phyloP scores from a whole-genome alignment of 2,113 vertebrate species.

The Pithys albifrons region DNA sequence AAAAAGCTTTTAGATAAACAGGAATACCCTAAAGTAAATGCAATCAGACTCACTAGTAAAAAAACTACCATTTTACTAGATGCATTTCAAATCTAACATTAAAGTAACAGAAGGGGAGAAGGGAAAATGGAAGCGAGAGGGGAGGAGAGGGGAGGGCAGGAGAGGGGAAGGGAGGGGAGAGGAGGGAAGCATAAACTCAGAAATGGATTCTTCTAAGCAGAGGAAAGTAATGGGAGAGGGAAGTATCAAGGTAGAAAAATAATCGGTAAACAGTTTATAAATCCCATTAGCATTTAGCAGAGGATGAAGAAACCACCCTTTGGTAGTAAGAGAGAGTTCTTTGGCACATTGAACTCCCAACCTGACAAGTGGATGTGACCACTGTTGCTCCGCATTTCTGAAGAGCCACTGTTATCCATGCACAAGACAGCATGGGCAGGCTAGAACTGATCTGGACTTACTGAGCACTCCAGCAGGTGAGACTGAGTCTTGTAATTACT shows the following conservation, averaged over 20 bases:
- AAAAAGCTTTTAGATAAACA: background rate
- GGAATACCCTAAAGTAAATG: background rate
- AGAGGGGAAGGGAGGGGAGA: too few relatives aligned
- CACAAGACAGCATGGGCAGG: background rate
- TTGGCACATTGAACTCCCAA: background rate
- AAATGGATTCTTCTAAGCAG: background rate
- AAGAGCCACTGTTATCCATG: background rate
- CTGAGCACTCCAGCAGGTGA: background rate
- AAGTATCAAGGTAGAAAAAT: background rate
- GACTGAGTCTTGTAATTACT: background rate
- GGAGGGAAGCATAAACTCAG: background rate
- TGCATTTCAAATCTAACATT: background rate
- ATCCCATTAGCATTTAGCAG: background rate
- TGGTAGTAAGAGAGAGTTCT: background rate
- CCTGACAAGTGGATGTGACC: background rate
- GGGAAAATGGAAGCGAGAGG: too few relatives aligned
- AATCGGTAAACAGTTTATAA: background rate
- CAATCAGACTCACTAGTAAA: background rate
- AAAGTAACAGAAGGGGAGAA: too few relatives aligned
- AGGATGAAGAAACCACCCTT: background rate
- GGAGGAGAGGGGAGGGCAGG: too few relatives aligned
- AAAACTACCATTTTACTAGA: background rate
- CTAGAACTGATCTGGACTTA: background rate
- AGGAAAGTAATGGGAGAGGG: background rate
- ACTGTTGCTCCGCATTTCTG: accelerated